Base-by-base conservation (phyloP, 2,888 invertebrate species). In the Himalopsyche anomala region DNA sequence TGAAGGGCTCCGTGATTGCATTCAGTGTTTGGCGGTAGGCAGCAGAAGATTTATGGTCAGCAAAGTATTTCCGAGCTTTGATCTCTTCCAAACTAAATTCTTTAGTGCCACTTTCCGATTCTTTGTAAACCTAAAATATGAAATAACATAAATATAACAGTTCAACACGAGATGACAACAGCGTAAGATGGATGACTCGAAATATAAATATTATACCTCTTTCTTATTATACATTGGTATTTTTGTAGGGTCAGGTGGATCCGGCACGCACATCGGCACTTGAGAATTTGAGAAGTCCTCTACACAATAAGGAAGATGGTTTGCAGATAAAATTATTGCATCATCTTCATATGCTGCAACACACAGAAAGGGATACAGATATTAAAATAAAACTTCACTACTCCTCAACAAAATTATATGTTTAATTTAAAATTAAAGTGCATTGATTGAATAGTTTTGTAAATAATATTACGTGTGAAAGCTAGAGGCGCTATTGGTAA, bases 81-180 rank as follows among this genome's bases (percentile, higher is more conserved):
- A 97, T 93, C 92, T 97, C 96, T 92, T 97, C 97, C 92, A 96
- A 94, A 90, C 96, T 96, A 91, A 94, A 95, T 92, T 97, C 97
- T 89, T 93, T 93, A 88, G 94, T 94, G 94, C 94, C 86, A 91
- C 90, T 90, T 95, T 95, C 19, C 95, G 51, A 51, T 54, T 91
- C 91, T 88, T 92, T 91, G 90, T 93, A 93, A 80, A 93, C 93
- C 93, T 93, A 89, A 87, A 84, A 85, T 42, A 40, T 15, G 79
- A 62, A 19, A 8, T 62, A 62, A 19, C 62, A 62, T 51, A 51
- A 85, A 51, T 38, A 80, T 36, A 38, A 74, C 12, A 19, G 3
- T 74, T 74, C 5, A 5, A 74, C 38, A 38, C 8, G 5, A 5
- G 12, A 74, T 38, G 28, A 74, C 2, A 74, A 9, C 15, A 62